Evolutionary conservation across 1,140 invertebrate genomes (phyloP).

Genomic region (Drosophila ogumai): DNA sequence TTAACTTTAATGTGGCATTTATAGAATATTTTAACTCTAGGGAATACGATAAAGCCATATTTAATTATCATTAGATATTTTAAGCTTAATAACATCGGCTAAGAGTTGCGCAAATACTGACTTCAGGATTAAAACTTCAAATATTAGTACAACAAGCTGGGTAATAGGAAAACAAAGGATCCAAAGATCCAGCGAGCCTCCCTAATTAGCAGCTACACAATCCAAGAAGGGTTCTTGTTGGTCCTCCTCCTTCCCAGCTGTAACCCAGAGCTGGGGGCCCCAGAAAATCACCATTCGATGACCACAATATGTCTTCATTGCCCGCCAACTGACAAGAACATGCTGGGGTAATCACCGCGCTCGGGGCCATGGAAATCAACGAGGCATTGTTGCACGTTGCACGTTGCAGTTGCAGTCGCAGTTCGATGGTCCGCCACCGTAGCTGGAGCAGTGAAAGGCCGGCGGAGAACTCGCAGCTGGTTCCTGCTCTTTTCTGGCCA

Average conservation of each 20-base stretch:
- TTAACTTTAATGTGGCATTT: no score
- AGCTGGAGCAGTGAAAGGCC: conserved; percentile 67
- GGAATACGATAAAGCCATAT: no score
- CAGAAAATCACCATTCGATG: conserved; percentile 16
- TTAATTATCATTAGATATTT: no score
- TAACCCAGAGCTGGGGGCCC: conserved; percentile 27
- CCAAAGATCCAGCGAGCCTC: no score
- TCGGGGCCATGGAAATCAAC: conserved; percentile 57
- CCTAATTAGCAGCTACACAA: background rate
- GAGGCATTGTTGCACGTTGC: conserved; percentile 18
- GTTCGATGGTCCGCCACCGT: conserved; percentile 52
- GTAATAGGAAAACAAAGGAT: background rate
- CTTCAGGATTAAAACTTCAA: background rate
- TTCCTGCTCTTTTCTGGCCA: conserved; percentile 37
- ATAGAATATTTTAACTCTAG: no score
- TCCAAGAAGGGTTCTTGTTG: background rate
- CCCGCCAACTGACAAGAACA: conserved; percentile 48
- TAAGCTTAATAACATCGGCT: background rate
- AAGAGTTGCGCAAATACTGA: no score
- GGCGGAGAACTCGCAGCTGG: conserved; percentile 40
- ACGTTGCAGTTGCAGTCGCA: conserved; percentile 37
- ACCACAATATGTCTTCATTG: conserved; percentile 69
- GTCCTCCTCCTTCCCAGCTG: background rate
- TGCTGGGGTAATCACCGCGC: conserved; percentile 30
- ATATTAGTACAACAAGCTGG: background rate